Conservation (phyloP, 1,140 invertebrate genomes). For the Cydia pomonella region DNA sequence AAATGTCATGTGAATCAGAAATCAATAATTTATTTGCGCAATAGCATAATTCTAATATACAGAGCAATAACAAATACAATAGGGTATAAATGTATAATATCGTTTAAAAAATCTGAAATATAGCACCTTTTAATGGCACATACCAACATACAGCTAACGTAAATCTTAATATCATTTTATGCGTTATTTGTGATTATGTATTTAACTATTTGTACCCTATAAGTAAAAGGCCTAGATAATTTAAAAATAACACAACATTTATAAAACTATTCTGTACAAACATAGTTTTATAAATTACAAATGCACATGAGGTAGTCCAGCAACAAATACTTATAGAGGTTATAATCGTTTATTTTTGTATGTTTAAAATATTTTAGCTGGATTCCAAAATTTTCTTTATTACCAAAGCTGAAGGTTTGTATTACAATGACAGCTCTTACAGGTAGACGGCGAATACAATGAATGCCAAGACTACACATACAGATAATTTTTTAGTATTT, state of each 20-base stretch:
- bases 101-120: not conserved
- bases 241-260: not conserved
- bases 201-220: not conserved
- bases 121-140: constrained; percentile 8
- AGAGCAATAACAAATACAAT: not conserved
- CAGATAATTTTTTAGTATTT: too few relatives aligned
- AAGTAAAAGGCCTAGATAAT: too few relatives aligned
- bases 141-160: not conserved
- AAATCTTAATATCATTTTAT: too few relatives aligned
- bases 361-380: too few relatives aligned
- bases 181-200: not conserved
- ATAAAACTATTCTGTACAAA: not conserved
- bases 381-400: too few relatives aligned
- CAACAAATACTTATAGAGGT: not conserved
- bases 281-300: not conserved
- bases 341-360: not conserved
- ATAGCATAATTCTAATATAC: not conserved
- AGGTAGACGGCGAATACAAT: too few relatives aligned
- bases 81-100: constrained; percentile 2
- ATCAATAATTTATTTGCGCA: not conserved
- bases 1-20: not conserved
- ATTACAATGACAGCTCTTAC: too few relatives aligned
- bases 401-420: too few relatives aligned
- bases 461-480: too few relatives aligned
- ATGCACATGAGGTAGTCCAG: not conserved